These are phyloP conservation scores for Tychaedon coryphoeus DNA, from an alignment of 2,113 vertebrate species.

Conservation along the genomic window DNA sequence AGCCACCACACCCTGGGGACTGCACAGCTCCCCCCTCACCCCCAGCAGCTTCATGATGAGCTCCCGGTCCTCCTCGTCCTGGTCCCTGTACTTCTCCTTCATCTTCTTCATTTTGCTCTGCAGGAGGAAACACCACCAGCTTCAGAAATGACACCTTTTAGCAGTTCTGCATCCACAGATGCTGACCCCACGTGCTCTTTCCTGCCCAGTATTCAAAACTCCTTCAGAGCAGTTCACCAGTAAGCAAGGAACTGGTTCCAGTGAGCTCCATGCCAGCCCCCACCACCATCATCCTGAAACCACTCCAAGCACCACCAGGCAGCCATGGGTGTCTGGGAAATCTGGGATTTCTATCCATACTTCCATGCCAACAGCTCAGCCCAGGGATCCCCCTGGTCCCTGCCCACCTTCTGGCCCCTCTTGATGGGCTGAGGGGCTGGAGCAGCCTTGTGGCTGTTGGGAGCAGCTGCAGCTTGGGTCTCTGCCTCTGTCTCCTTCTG, in stretches of 20 bases:
- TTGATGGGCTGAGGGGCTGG: constrained; percentile 78
- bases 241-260: not conserved
- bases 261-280: accelerated
- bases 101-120: constrained; percentile 99
- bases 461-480: not conserved
- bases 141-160: not conserved
- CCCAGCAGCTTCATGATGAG: constrained; percentile 96
- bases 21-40: constrained; percentile 69
- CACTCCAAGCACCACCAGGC: not conserved
- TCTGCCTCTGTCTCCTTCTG: constrained; percentile 46
- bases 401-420: constrained; percentile 88
- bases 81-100: constrained; percentile 97
- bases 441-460: constrained; percentile 59
- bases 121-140: not conserved
- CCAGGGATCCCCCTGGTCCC: not conserved
- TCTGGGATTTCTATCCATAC: not conserved
- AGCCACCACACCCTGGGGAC: not conserved
- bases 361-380: not conserved
- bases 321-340: accelerated
- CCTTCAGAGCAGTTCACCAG: not conserved
- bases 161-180: not conserved
- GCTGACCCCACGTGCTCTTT: accelerated
- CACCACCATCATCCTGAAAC: not conserved
- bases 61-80: constrained; percentile 96
- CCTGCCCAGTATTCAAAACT: not conserved